A percentile compares a stretch with the other conserved stretches of the same genome.
Conservation (phyloP, 2,113 vertebrate species). For the Manacus vitellinus region DNA sequence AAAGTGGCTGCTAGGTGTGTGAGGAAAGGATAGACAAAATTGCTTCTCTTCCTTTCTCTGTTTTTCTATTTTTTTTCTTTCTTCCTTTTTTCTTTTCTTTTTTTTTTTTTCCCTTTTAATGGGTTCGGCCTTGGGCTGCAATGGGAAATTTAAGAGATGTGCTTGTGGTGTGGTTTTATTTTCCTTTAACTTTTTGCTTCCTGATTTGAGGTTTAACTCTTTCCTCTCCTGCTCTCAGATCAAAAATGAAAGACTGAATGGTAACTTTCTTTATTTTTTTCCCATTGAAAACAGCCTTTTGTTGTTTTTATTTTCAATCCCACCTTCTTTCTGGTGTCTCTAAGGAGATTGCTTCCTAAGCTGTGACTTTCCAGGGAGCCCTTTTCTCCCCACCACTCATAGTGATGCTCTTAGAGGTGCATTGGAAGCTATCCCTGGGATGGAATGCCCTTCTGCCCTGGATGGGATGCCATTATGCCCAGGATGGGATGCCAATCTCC, state of each 20-base stretch:
- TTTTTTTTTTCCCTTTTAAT: slow-evolving; percentile 62
- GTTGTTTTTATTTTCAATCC: background rate
- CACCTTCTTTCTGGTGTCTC: background rate
- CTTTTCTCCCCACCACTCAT: background rate
- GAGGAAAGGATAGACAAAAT: slow-evolving; percentile 83
- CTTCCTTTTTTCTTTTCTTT: background rate
- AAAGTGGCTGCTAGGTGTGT: slow-evolving; percentile 82
- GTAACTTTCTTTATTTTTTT: background rate
- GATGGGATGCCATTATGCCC: background rate
- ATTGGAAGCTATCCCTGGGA: background rate
- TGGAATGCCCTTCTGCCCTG: background rate
- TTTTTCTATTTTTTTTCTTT: background rate
- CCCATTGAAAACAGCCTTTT: background rate
- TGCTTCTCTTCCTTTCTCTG: slow-evolving; percentile 69
- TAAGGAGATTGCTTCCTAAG: background rate
- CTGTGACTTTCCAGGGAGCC: background rate
- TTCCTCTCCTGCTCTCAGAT: background rate
- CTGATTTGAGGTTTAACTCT: slow-evolving; percentile 72
- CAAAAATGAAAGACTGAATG: background rate
- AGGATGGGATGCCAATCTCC: background rate
- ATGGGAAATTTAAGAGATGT: slow-evolving; percentile 69
- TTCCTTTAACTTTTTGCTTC: slow-evolving; percentile 67
- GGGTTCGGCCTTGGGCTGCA: slow-evolving; percentile 73
- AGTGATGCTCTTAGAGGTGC: accelerated
- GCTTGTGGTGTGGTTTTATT: background rate